Evolutionary conservation across 2,888 invertebrate genomes (phyloP), one percentile per base, ranked within the genome.

Genomic region (Spatulosminthurus flaviceps): DNA sequence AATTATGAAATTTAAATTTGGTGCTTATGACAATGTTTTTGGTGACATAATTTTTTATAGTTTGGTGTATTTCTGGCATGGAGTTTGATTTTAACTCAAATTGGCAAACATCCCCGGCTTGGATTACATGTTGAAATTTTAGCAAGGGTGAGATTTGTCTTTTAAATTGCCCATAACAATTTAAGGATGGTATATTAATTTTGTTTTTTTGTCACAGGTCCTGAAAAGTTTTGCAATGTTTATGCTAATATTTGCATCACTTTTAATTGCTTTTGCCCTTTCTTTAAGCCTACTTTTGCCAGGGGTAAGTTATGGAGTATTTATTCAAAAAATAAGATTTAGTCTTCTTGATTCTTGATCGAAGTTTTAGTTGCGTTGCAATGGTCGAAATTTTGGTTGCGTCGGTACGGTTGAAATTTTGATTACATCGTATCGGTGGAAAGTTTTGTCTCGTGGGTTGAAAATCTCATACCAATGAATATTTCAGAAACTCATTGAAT

Each of bases 221-320:
- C 61, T 74, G 19, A 51, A 74, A n/a, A 74, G 74, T 61, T 61
- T 74, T 24, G 24, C 61, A 2, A 74, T 74, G 74, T 74, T 74
- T 26, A 74, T 74, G 60, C 34, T 74, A n/a, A 61, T 74, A 16
- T 74, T 74, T 21, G 43, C 74, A 4, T 74, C 74, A 29, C 74
- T 74, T 9, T 29, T 74, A 13, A 74, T 74, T n/a, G 74, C 74
- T 22, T 74, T 74, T 34, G 74, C 74, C 13, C 22, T 74, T 4
- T 74, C 74, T n/a, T 28, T 74, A 19, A 74, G 74, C n/a, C 61
- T 74, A 19, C 60, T 74, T 51, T 34, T 74, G 28, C 74, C 74
- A 4, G 74, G 60, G 21, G 74, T 74, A 61, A 61, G 74, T 4
- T n/a, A 73, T 24, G 7, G 16, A 60, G 4, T 13, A 60, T 7